Evolutionary conservation across 2,113 vertebrate genomes (phyloP).

Genomic region (Suricata suricatta): DNA sequence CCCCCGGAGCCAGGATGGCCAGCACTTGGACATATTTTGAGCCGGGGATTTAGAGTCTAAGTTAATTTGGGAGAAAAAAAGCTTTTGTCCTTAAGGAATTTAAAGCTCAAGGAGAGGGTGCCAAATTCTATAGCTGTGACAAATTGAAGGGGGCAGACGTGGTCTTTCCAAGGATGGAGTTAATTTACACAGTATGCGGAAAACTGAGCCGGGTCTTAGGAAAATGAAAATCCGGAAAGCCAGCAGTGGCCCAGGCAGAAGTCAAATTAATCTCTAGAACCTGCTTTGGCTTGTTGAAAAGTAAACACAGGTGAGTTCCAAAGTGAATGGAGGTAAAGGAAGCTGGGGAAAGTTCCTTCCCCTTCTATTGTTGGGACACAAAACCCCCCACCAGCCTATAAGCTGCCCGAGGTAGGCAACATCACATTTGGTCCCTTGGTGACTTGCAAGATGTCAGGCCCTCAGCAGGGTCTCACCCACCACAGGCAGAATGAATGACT

Average conservation of each 20-base stretch:
- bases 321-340: neutral
- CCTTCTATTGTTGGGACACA: neutral
- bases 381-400: neutral
- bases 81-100: neutral
- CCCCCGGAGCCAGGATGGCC: neutral
- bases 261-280: conserved; percentile 12
- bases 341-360: neutral
- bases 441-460: neutral
- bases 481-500: neutral
- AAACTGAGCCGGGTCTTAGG: neutral
- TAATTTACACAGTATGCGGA: neutral
- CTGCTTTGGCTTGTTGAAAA: neutral
- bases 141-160: neutral
- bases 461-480: neutral
- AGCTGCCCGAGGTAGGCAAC: neutral
- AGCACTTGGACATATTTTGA: neutral
- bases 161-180: neutral
- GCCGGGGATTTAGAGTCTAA: neutral
- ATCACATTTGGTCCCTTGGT: neutral
- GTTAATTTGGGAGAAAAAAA: neutral
- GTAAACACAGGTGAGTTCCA: neutral
- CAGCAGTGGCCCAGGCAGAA: neutral
- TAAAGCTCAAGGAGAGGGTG: neutral
- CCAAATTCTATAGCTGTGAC: neutral
- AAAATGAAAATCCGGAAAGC: conserved; percentile 1